Evolutionary conservation across 2,888 invertebrate genomes (phyloP).

Genomic region (Anodontia alba): DNA sequence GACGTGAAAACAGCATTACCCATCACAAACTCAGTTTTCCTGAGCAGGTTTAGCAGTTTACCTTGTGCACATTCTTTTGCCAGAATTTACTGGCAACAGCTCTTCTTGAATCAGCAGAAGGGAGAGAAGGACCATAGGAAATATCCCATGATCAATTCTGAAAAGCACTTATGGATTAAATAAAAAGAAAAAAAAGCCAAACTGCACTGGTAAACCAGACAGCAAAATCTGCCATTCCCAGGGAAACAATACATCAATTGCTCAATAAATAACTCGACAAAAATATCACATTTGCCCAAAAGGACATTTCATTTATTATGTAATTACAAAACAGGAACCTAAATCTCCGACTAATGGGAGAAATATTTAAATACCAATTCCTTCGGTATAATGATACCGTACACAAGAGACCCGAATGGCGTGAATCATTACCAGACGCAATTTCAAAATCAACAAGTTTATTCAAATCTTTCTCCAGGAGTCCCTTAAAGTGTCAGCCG

Average conservation of each 20-base stretch:
- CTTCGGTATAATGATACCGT: conserved; percentile 1
- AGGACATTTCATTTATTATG: conserved; percentile 16
- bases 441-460: conserved; percentile 53
- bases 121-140: no score
- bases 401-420: conserved; percentile 12
- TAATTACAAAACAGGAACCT: conserved; percentile 1
- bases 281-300: conserved; percentile 1
- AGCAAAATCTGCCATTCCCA: neutral
- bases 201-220: neutral
- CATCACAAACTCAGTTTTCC: no score
- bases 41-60: no score
- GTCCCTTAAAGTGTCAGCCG: conserved; percentile 44
- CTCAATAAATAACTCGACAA: conserved; percentile 6
- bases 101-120: no score
- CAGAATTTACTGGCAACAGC: no score
- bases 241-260: neutral
- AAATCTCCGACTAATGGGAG: conserved; percentile 1
- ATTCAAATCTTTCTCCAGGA: conserved; percentile 32
- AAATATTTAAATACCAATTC: conserved; percentile 16
- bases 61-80: no score
- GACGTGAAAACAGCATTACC: no score
- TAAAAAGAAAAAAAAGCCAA: no score
- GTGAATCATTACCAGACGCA: conserved; percentile 44
- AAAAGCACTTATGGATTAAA: no score
- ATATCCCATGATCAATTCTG: no score